Percentiles rank a stretch among this genome's conserved stretches.
Evolutionary conservation across 2,797 vertebrate species (phyloP).

Genomic region (Acrossocheilus fasciatus): DNA sequence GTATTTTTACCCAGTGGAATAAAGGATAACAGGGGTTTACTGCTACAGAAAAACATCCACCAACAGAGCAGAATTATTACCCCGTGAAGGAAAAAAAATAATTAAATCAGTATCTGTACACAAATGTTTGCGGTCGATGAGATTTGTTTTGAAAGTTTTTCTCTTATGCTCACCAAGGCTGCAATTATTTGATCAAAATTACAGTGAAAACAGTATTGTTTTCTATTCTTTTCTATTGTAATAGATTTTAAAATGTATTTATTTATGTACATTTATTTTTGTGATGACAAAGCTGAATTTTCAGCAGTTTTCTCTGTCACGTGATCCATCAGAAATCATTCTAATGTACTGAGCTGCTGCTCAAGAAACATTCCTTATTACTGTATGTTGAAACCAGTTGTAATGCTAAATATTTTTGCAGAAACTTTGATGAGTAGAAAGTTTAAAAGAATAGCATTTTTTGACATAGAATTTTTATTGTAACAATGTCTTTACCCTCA

Average conservation of each 20-base stretch:
- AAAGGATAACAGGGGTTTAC: conserved; percentile 11
- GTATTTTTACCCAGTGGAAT: conserved; percentile 8
- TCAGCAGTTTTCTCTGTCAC: neutral
- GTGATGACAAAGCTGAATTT: neutral
- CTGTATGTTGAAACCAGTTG: neutral
- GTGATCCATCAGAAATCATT: neutral
- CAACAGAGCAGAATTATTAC: neutral
- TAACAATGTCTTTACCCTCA: neutral
- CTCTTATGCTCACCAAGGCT: neutral
- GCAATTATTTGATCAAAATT: neutral
- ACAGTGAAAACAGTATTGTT: neutral
- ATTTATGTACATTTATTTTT: neutral
- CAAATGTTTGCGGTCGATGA: neutral
- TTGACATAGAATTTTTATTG: neutral
- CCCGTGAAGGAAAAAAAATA: neutral
- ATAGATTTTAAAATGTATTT: neutral
- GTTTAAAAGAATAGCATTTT: neutral
- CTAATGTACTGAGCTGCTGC: neutral
- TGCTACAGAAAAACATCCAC: conserved; percentile 12
- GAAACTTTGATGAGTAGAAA: neutral
- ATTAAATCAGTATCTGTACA: neutral
- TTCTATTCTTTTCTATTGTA: neutral
- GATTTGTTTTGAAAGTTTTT: too few species aligned
- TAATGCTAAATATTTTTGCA: neutral
- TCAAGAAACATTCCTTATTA: neutral